phyloP scores from a whole-genome alignment of 2,113 vertebrate genomes.

The Polyodon spathula region DNA sequence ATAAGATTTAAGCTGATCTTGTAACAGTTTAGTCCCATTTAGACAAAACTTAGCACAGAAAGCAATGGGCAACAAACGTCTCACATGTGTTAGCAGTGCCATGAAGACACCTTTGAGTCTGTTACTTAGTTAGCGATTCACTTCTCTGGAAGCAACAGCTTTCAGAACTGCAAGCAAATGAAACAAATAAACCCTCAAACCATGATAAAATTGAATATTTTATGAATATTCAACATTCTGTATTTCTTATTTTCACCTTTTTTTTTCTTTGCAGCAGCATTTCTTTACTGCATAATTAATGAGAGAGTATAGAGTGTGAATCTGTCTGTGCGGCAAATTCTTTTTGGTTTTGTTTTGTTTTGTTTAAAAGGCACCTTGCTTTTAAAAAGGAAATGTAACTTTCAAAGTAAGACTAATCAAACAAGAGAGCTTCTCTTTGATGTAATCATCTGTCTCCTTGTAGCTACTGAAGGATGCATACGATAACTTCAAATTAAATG shows the following conservation, averaged over 20 bases:
- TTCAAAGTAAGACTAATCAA: neutral
- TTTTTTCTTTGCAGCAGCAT: slow-evolving; percentile 47
- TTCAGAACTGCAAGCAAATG: slow-evolving; percentile 42
- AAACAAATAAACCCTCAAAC: slow-evolving; percentile 57
- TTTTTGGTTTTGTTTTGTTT: no score
- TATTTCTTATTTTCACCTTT: slow-evolving; percentile 69
- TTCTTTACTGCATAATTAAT: slow-evolving; percentile 69
- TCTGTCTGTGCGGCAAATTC: slow-evolving; percentile 59
- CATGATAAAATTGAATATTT: slow-evolving; percentile 53
- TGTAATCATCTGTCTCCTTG: no score
- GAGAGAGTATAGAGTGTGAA: slow-evolving; percentile 56
- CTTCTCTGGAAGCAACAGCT: slow-evolving; percentile 51
- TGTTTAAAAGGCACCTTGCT: neutral
- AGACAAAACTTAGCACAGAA: neutral
- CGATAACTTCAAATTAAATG: no score
- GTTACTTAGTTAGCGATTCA: slow-evolving; percentile 39
- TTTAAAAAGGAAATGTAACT: neutral
- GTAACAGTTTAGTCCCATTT: neutral
- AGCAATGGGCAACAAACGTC: slow-evolving; percentile 33
- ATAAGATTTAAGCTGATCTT: no score
- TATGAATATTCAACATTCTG: slow-evolving; percentile 68
- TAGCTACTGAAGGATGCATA: no score
- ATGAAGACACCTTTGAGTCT: slow-evolving; percentile 28
- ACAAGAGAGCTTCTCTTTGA: neutral
- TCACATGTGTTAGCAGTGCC: slow-evolving; percentile 27